Percentiles rank a stretch among this genome's conserved stretches.
phyloP scores from a whole-genome alignment of 2,888 invertebrate genomes.

The Andrena minutula region DNA sequence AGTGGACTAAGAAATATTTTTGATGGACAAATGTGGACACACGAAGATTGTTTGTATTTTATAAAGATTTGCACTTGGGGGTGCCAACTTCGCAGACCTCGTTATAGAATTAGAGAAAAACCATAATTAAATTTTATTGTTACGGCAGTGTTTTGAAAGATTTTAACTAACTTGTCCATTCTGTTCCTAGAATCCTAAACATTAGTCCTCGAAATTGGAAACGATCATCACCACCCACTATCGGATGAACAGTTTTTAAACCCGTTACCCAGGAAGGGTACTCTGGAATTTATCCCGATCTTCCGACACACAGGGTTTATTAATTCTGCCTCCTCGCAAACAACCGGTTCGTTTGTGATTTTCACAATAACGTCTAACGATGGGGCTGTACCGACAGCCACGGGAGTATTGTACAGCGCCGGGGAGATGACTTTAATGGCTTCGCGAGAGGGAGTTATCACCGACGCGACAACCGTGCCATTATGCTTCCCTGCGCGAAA shows the following conservation, averaged over 20 bases:
- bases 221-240: no score
- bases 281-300: not conserved
- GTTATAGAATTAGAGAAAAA: no score
- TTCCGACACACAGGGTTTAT: not conserved
- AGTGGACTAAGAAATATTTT: no score
- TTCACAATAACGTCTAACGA: not conserved
- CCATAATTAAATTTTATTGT: no score
- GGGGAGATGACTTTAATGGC: conserved; percentile 34
- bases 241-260: not conserved
- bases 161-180: no score
- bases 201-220: no score
- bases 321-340: not conserved
- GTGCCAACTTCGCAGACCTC: no score
- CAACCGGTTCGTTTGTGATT: conserved; percentile 19
- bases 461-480: conserved; percentile 22
- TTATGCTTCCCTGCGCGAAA: conserved; percentile 43
- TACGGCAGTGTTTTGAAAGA: no score
- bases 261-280: not conserved
- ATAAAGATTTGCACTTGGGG: no score
- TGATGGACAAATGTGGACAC: no score
- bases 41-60: no score
- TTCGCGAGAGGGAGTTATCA: conserved; percentile 25
- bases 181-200: no score
- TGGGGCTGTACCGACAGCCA: not conserved
- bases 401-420: conserved; percentile 11